These are phyloP conservation scores for Aelia acuminata DNA, from an alignment of 2,888 invertebrate species.

Conservation along the genomic window DNA sequence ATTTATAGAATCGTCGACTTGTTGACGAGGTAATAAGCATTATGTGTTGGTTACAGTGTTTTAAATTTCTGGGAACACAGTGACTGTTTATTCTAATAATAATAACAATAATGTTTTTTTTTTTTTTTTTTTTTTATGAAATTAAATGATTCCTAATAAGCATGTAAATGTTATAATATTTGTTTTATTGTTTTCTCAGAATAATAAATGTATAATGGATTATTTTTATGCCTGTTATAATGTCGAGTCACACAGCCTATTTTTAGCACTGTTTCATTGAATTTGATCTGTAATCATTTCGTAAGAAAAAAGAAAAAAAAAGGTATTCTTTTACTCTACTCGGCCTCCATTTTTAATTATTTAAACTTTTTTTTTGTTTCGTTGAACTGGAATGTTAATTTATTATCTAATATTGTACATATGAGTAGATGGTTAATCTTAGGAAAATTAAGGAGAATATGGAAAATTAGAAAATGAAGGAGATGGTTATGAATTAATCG, in stretches of 20 bases:
- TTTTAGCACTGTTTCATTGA: slow-evolving; percentile 31
- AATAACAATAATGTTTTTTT: neutral
- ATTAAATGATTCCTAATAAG: neutral
- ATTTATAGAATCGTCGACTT: slow-evolving; percentile 56
- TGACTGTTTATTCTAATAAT: neutral
- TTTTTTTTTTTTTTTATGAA: too few species aligned
- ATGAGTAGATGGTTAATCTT: too few species aligned
- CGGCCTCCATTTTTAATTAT: slow-evolving; percentile 13
- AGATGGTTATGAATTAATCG: too few species aligned
- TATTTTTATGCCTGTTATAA: slow-evolving; percentile 39
- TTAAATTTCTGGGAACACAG: slow-evolving; percentile 53
- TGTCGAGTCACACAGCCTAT: slow-evolving; percentile 45
- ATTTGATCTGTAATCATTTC: too few species aligned
- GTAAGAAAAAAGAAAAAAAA: neutral
- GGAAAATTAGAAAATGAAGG: too few species aligned
- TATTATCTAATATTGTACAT: too few species aligned
- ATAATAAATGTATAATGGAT: slow-evolving; percentile 29
- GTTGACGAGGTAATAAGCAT: slow-evolving; percentile 54
- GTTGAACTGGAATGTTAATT: slow-evolving; percentile 27
- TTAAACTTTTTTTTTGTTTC: neutral
- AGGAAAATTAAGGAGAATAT: too few species aligned
- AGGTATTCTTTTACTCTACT: slow-evolving; percentile 38
- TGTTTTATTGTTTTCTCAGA: slow-evolving; percentile 36
- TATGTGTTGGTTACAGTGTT: slow-evolving; percentile 29
- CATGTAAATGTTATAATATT: slow-evolving; percentile 4